Evolutionary conservation across 2,113 vertebrate genomes (phyloP).

Genomic region (Anhinga rufa): DNA sequence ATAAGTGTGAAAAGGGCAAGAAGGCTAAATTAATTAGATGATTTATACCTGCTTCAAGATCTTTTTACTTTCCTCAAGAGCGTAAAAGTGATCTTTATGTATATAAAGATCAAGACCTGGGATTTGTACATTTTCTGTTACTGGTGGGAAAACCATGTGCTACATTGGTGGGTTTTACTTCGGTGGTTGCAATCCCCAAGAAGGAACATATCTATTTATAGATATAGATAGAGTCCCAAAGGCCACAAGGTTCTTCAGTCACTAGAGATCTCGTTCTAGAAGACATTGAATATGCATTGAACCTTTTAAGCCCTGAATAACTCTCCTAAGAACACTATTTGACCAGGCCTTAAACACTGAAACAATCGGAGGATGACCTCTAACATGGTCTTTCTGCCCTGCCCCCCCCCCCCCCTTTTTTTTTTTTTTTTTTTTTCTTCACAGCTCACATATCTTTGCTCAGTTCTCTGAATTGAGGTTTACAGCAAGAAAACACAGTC

Average conservation of each 20-base stretch:
- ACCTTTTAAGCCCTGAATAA: background rate
- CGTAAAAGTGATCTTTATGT: background rate
- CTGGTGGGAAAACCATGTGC: background rate
- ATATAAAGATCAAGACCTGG: background rate
- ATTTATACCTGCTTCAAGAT: background rate
- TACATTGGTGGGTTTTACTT: background rate
- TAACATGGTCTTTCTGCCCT: background rate
- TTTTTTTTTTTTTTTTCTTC: background rate
- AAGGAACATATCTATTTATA: background rate
- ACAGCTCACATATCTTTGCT: background rate
- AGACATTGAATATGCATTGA: background rate
- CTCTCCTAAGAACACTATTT: background rate
- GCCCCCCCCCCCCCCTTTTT: accelerated
- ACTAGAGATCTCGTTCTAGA: background rate
- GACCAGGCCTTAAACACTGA: background rate
- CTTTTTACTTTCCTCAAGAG: background rate
- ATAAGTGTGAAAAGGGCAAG: background rate
- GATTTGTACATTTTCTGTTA: background rate
- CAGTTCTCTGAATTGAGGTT: background rate
- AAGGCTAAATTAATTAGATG: background rate
- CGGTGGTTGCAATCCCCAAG: background rate
- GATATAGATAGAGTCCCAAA: background rate
- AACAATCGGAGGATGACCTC: background rate
- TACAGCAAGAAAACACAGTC: background rate
- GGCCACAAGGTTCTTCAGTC: background rate